Evolutionary conservation across 2,797 vertebrate species (phyloP).

Genomic region (Babyrousa celebensis): DNA sequence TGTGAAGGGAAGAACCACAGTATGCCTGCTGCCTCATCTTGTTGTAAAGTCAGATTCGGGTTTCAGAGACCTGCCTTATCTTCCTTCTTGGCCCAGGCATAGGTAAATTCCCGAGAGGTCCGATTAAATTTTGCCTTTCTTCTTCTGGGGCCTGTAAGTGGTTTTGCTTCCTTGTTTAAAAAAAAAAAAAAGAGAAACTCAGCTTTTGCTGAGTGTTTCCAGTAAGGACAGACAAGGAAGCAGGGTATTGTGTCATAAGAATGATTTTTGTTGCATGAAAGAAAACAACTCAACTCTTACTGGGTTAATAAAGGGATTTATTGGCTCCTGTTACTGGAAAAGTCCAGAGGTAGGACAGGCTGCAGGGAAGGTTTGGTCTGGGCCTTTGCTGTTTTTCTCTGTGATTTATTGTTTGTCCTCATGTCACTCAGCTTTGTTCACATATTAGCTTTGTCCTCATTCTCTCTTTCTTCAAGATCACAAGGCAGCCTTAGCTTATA

Average conservation of each 20-base stretch:
- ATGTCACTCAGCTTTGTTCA: not conserved
- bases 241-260: not conserved
- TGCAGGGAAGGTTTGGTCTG: not conserved
- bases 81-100: not conserved
- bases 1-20: accelerated
- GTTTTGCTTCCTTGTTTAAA: conserved; percentile 34
- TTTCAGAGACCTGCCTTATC: not conserved
- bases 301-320: not conserved
- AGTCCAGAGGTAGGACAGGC: not conserved
- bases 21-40: accelerated
- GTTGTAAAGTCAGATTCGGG: not conserved
- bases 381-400: not conserved
- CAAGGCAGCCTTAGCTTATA: not conserved
- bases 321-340: not conserved
- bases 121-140: conserved; percentile 6
- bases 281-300: not conserved
- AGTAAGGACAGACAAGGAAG: not conserved
- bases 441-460: not conserved
- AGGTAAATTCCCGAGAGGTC: not conserved
- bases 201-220: not conserved
- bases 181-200: not conserved
- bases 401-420: not conserved
- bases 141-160: not conserved
- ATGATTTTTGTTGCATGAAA: not conserved
- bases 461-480: not conserved